Percentiles rank a stretch among this genome's conserved stretches.
These are phyloP conservation scores for Leptinotarsa haldemani DNA, from an alignment of 2,888 invertebrate genomes.

Conservation along the genomic window DNA sequence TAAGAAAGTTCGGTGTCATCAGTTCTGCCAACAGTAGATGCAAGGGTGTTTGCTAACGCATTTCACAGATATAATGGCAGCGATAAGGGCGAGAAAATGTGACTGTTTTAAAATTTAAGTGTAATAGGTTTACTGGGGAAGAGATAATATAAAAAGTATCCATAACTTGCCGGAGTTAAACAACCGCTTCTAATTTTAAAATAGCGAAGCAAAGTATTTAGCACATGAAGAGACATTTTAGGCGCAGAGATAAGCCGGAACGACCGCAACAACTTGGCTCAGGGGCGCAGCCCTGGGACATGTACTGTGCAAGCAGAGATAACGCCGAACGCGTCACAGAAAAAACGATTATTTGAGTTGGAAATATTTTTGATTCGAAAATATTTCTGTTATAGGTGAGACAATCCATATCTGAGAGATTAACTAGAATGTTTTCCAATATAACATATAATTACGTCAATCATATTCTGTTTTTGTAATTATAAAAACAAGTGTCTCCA, in stretches of 20 bases:
- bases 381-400: too few species aligned
- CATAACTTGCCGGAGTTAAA: slow-evolving; percentile 61
- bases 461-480: too few species aligned
- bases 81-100: slow-evolving; percentile 65
- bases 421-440: background rate
- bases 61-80: slow-evolving; percentile 62
- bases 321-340: slow-evolving; percentile 15
- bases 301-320: slow-evolving; percentile 5
- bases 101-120: slow-evolving; percentile 67
- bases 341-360: background rate
- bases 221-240: slow-evolving; percentile 61
- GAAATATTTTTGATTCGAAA: background rate
- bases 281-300: slow-evolving; percentile 6
- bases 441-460: too few species aligned
- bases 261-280: background rate
- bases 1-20: slow-evolving; percentile 65
- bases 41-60: slow-evolving; percentile 61
- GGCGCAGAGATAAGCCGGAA: slow-evolving; percentile 54
- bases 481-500: too few species aligned
- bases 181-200: slow-evolving; percentile 63
- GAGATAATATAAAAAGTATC: slow-evolving; percentile 63
- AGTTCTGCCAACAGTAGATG: slow-evolving; percentile 59
- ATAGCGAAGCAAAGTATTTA: slow-evolving; percentile 60
- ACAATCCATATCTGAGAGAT: background rate
- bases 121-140: slow-evolving; percentile 64